Evolutionary conservation across 1,140 invertebrate genomes (phyloP).

Genomic region (Meloidogyne exigua): DNA sequence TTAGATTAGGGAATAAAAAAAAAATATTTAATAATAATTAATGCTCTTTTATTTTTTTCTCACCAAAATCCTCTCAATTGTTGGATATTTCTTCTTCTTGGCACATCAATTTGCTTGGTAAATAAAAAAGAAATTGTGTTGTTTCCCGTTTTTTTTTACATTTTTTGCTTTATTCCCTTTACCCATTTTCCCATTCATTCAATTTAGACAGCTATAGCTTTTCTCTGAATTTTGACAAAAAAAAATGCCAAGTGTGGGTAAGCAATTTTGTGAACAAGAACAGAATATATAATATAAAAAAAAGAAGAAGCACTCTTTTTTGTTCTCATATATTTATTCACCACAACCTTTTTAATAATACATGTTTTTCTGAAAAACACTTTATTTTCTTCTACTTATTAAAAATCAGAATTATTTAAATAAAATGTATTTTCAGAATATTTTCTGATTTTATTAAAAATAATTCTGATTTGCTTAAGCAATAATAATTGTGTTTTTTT

Average conservation of each 20-base stretch:
- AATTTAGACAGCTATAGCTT: not conserved
- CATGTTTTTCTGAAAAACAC: too few relatives aligned
- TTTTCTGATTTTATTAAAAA: too few relatives aligned
- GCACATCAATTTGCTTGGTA: not conserved
- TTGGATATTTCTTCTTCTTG: not conserved
- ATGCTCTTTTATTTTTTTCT: not conserved
- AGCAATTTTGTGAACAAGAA: not conserved
- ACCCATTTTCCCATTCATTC: conserved; percentile 2
- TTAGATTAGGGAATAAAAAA: not conserved
- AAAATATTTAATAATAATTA: not conserved
- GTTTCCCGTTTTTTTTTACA: not conserved
- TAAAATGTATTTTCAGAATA: too few relatives aligned
- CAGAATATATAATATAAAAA: not conserved
- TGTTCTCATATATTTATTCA: not conserved
- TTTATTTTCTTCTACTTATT: too few relatives aligned
- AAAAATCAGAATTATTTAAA: too few relatives aligned
- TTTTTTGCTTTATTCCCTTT: conserved; percentile 2
- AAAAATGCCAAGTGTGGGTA: not conserved
- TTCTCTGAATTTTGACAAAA: not conserved
- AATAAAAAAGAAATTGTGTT: not conserved
- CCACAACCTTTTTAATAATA: not conserved
- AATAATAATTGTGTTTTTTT: too few relatives aligned
- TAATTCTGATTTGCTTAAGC: too few relatives aligned
- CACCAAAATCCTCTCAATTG: not conserved
- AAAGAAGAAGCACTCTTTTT: not conserved